Evolutionary conservation across 2,113 vertebrate species (phyloP), one percentile per base, ranked within the genome.

Genomic region (Murina feae): DNA sequence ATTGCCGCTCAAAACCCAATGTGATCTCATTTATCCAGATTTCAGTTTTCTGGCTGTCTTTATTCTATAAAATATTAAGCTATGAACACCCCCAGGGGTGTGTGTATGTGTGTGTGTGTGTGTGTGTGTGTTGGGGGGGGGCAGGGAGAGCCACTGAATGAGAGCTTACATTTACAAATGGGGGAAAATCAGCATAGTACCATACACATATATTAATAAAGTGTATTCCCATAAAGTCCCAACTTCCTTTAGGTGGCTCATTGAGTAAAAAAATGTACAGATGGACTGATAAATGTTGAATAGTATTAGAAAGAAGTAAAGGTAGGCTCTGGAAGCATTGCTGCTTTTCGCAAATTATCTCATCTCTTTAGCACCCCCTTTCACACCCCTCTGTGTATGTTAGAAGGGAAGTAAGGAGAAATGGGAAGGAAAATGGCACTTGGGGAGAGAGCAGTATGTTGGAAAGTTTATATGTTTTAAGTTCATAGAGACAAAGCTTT

Each of bases 51-150:
- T 55, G 20, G 9, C 1, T 72, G 1, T 30, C 20, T 86, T 80
- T 23, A 65, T 74, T 94, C 32, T 86, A 42, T n/a, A 83, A 47
- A 82, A 83, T 75, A 79, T 75, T 20, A 47, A 79, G 14, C 17
- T 69, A 28, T 39, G 12, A 63, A 30, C 14, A 89, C 20, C 5
- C 1, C 32, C 7, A 44, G 2, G 20, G 25, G 4, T 47, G 3
- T 51, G 17, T 10, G 42, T 60, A 10, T 58, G 39, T 49, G 2
- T 20, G 63, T 49, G 2, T 21, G 63, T 30, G 5, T 47, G 3
- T 51, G 30, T 10, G 49, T 60, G 23, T 58, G 39, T 49, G 2
- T 21, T 49, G 32, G 55, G 6, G 6, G 6, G 76, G 11, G 5
- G 10, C 5, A 5, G 42, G 42, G 42, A 44, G 25, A 60, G 58